Evolutionary conservation across 2,888 invertebrate species (phyloP).

Genomic region (Drosophila parthenogenetica): DNA sequence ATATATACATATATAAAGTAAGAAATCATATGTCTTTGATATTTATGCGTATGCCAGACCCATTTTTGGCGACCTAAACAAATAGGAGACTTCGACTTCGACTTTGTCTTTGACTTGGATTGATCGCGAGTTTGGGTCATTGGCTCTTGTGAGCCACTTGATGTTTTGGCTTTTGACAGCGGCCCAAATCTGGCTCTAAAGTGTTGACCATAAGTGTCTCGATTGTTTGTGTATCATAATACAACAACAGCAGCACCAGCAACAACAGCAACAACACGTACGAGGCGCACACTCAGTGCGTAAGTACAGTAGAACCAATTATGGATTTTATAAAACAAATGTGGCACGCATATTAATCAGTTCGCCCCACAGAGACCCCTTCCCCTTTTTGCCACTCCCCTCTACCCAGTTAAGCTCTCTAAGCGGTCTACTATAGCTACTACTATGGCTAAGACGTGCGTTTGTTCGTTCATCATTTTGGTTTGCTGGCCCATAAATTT

Average conservation of each 20-base stretch:
- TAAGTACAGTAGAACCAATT: constrained; percentile 84
- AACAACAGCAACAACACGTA: constrained; percentile 37
- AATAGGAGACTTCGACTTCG: constrained; percentile 55
- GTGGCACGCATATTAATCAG: constrained; percentile 80
- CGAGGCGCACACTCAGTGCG: constrained; percentile 72
- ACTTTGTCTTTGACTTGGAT: constrained; percentile 25
- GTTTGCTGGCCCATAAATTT: constrained; percentile 77
- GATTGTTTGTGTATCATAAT: constrained; percentile 80
- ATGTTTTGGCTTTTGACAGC: constrained; percentile 56
- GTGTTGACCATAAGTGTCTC: constrained; percentile 82
- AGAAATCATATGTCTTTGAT: constrained; percentile 79
- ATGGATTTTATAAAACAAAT: constrained; percentile 84
- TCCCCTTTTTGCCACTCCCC: not conserved
- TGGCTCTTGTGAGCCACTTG: constrained; percentile 74
- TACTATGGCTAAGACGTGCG: constrained; percentile 48
- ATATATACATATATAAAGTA: constrained; percentile 52
- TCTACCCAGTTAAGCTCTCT: not conserved
- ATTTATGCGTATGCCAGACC: constrained; percentile 77
- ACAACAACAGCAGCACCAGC: constrained; percentile 50
- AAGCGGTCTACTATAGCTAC: constrained; percentile 17
- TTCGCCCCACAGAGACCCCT: constrained; percentile 38
- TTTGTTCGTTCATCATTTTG: constrained; percentile 60
- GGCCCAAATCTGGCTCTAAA: constrained; percentile 80
- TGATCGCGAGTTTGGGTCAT: constrained; percentile 71
- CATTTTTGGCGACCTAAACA: constrained; percentile 82